Percentiles rank a stretch among this genome's conserved stretches.
These are phyloP conservation scores for Tylochromis polylepis DNA, from an alignment of 2,113 vertebrate species.

Conservation along the genomic window DNA sequence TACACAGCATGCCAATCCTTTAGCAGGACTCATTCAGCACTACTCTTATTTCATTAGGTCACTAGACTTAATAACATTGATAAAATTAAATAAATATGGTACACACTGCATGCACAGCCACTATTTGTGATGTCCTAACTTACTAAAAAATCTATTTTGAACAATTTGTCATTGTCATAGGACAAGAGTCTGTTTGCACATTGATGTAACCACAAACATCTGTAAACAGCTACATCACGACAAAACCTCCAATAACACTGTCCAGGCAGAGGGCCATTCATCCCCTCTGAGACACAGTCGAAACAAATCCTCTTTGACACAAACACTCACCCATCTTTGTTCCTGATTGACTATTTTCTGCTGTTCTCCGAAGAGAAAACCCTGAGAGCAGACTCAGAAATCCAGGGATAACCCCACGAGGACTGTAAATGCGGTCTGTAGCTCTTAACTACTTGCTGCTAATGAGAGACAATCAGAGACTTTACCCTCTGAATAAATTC, in stretches of 20 bases:
- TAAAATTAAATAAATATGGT: background rate
- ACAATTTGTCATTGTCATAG: background rate
- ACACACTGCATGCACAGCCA: background rate
- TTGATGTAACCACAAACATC: constrained; percentile 8
- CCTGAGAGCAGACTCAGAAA: background rate
- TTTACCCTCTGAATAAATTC: constrained; percentile 57
- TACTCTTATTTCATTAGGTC: background rate
- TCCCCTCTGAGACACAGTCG: constrained; percentile 8
- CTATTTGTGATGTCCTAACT: background rate
- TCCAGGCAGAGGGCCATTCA: constrained; percentile 42
- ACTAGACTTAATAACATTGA: background rate
- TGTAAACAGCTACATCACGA: constrained; percentile 3
- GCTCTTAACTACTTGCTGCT: constrained; percentile 52
- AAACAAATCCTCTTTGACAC: constrained; percentile 40
- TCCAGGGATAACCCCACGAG: background rate
- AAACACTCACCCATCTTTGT: constrained; percentile 2
- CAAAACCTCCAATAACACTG: constrained; percentile 22
- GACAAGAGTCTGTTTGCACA: background rate
- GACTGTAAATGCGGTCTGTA: constrained; percentile 28
- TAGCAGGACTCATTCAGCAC: background rate
- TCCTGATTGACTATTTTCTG: constrained; percentile 28
- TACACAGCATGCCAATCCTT: background rate
- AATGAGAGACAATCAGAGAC: constrained; percentile 61
- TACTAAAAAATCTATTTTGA: background rate
- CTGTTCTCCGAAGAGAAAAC: background rate